Conservation (phyloP, 2,797 vertebrate species). For the Rhincodon typus region DNA sequence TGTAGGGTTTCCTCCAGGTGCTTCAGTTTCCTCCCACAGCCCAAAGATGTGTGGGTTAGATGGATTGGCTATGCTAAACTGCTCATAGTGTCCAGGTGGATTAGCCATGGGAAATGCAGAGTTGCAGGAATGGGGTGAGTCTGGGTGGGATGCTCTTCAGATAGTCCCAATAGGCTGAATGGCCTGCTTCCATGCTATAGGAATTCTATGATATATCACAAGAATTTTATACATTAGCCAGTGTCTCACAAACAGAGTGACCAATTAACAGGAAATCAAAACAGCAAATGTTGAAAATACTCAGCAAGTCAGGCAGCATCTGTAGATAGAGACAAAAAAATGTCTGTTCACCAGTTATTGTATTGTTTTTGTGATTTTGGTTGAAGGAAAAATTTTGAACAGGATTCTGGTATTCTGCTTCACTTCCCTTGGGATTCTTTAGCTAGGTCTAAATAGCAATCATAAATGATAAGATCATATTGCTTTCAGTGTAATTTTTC, state of each 20-base stretch:
- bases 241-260: not conserved
- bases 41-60: too few species aligned
- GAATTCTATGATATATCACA: too few species aligned
- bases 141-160: too few species aligned
- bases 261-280: not conserved
- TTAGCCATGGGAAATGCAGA: too few species aligned
- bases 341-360: not conserved
- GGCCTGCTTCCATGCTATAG: too few species aligned
- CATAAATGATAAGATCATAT: not conserved
- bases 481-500: not conserved
- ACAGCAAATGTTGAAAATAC: not conserved
- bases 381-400: not conserved
- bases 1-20: too few species aligned
- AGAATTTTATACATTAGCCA: too few species aligned
- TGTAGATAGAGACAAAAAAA: not conserved
- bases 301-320: not conserved
- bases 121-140: too few species aligned
- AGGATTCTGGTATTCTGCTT: not conserved
- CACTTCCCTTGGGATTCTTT: not conserved
- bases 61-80: too few species aligned
- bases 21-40: too few species aligned
- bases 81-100: too few species aligned
- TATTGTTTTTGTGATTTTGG: not conserved
- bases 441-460: not conserved
- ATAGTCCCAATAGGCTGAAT: too few species aligned